Evolutionary conservation across 2,113 vertebrate species (phyloP).

Genomic region (Seriola rivoliana): DNA sequence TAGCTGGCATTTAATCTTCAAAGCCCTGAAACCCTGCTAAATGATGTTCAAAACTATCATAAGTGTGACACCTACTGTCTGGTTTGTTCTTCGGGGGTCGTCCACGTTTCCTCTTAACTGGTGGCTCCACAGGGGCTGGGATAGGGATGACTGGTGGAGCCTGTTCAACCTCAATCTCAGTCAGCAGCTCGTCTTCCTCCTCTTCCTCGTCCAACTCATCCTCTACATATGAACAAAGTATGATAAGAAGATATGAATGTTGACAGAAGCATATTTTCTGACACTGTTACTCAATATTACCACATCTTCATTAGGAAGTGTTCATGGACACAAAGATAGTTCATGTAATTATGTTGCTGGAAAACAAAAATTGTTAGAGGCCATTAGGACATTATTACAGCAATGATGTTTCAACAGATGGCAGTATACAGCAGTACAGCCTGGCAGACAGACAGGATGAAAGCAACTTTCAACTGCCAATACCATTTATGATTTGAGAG

Average conservation of each 20-base stretch:
- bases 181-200: constrained; percentile 85
- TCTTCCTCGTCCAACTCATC: constrained; percentile 91
- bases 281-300: not conserved
- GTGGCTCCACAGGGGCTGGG: constrained; percentile 89
- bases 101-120: constrained; percentile 96
- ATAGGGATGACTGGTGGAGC: constrained; percentile 85
- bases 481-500: not conserved
- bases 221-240: constrained; percentile 29
- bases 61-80: constrained; percentile 57
- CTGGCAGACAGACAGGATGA: no score
- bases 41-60: not conserved
- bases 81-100: constrained; percentile 93
- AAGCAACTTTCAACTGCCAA: not conserved
- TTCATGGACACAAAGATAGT: not conserved
- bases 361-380: no score
- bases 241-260: not conserved
- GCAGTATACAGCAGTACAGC: not conserved
- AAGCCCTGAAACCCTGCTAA: not conserved
- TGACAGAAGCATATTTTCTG: not conserved
- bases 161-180: constrained; percentile 90
- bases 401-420: no score
- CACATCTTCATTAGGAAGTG: not conserved
- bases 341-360: no score
- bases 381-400: no score
- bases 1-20: not conserved